phyloP scores from a whole-genome alignment of 2,888 invertebrate species.

The Cremastobaeus sp. region DNA sequence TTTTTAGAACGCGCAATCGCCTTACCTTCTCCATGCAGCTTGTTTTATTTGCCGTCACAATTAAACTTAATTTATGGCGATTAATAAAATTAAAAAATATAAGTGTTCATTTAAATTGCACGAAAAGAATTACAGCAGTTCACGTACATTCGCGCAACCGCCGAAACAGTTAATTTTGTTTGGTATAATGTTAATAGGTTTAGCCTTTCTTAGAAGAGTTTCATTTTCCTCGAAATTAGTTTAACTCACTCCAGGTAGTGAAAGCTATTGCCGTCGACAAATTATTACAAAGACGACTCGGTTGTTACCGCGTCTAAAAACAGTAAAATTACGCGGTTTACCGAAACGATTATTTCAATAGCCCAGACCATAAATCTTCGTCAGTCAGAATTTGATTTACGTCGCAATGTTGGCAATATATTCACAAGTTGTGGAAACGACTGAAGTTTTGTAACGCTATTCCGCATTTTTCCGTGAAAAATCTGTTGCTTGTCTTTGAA shows the following conservation, averaged over 20 bases:
- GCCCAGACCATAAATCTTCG: too few species aligned
- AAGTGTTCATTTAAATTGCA: slow-evolving; percentile 24
- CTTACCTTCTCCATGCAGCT: slow-evolving; percentile 15
- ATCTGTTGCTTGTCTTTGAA: too few species aligned
- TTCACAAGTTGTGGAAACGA: too few species aligned
- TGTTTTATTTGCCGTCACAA: slow-evolving; percentile 13
- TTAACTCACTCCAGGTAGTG: neutral
- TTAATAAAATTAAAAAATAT: slow-evolving; percentile 18
- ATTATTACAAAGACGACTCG: slow-evolving; percentile 4
- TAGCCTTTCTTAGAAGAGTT: slow-evolving; percentile 8
- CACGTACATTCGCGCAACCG: slow-evolving; percentile 3
- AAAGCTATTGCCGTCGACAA: slow-evolving; percentile 1
- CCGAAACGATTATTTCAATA: too few species aligned
- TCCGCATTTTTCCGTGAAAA: too few species aligned
- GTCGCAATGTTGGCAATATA: too few species aligned
- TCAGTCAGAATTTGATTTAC: too few species aligned
- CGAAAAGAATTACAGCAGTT: slow-evolving; percentile 22
- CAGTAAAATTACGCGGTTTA: too few species aligned
- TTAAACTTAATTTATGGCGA: slow-evolving; percentile 36
- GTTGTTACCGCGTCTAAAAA: too few species aligned
- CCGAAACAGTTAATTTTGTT: slow-evolving; percentile 20
- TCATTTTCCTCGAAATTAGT: slow-evolving; percentile 18
- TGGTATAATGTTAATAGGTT: slow-evolving; percentile 14
- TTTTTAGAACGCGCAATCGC: slow-evolving; percentile 37
- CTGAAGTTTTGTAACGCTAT: too few species aligned